phyloP scores from a whole-genome alignment of 2,797 vertebrate species.

The Pseudochirops cupreus region DNA sequence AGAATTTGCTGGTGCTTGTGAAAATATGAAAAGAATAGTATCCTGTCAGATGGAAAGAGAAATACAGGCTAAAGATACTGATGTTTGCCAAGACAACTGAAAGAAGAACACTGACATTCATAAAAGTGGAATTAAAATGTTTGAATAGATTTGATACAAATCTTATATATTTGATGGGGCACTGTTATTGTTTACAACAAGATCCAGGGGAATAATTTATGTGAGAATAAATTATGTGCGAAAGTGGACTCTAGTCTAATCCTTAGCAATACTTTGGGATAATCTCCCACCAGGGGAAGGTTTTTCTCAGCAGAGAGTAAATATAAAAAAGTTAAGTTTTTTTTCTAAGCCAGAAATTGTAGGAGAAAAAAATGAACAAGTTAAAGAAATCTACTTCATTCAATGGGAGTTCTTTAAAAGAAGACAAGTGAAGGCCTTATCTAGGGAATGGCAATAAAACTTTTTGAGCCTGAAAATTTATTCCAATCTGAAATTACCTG shows the following conservation, averaged over 20 bases:
- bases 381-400: not conserved
- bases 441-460: not conserved
- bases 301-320: not conserved
- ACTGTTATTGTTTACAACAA: not conserved
- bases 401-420: not conserved
- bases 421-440: conserved; percentile 11
- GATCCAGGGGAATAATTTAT: not conserved
- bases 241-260: not conserved
- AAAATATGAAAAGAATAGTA: not conserved
- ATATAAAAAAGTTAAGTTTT: not conserved
- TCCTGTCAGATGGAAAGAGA: not conserved
- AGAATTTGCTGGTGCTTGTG: not conserved
- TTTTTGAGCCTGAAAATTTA: not conserved
- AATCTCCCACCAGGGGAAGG: conserved; percentile 1
- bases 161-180: too few relatives aligned
- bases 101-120: not conserved
- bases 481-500: conserved; percentile 21
- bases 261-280: not conserved
- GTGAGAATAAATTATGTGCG: not conserved
- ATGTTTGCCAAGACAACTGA: not conserved
- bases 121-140: not conserved
- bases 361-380: not conserved
- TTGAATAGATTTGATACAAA: not conserved
- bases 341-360: conserved; percentile 10
- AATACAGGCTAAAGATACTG: not conserved